Evolutionary conservation across 2,888 invertebrate genomes (phyloP).

Genomic region (Fabriciana adippe): DNA sequence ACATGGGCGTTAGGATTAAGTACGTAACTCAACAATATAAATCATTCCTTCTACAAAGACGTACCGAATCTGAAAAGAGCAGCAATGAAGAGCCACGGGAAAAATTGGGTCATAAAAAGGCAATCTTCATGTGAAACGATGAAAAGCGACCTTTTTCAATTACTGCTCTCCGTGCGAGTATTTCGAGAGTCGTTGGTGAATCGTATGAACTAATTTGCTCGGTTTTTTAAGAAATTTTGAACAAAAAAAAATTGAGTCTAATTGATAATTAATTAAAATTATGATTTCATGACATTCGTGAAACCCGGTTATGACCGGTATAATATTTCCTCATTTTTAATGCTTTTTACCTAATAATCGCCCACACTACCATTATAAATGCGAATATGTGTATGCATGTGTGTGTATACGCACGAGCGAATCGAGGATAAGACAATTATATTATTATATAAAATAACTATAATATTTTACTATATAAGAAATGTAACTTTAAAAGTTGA

Average conservation of each 20-base stretch:
- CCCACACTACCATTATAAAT: too few relatives aligned
- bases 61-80: slow-evolving; percentile 14
- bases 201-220: slow-evolving; percentile 6
- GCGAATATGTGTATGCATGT: too few relatives aligned
- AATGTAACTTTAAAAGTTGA: slow-evolving; percentile 11
- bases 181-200: slow-evolving; percentile 9
- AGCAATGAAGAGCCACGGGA: slow-evolving; percentile 16
- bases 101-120: slow-evolving; percentile 22
- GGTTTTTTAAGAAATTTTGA: not conserved
- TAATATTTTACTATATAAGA: not conserved
- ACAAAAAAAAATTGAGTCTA: too few relatives aligned
- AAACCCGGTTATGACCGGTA: too few relatives aligned
- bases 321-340: too few relatives aligned
- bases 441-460: not conserved
- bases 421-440: too few relatives aligned
- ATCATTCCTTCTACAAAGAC: slow-evolving; percentile 7
- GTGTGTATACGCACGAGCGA: too few relatives aligned
- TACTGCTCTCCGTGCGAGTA: slow-evolving; percentile 6
- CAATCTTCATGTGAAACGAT: slow-evolving; percentile 14
- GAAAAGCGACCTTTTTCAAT: slow-evolving; percentile 16
- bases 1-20: too few relatives aligned
- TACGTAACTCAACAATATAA: not conserved
- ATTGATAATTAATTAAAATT: too few relatives aligned
- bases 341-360: too few relatives aligned
- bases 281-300: too few relatives aligned